Percentiles rank a stretch among this genome's conserved stretches.
These are phyloP conservation scores for Neotoma lepida DNA, from an alignment of 2,113 vertebrate genomes.

Conservation along the genomic window DNA sequence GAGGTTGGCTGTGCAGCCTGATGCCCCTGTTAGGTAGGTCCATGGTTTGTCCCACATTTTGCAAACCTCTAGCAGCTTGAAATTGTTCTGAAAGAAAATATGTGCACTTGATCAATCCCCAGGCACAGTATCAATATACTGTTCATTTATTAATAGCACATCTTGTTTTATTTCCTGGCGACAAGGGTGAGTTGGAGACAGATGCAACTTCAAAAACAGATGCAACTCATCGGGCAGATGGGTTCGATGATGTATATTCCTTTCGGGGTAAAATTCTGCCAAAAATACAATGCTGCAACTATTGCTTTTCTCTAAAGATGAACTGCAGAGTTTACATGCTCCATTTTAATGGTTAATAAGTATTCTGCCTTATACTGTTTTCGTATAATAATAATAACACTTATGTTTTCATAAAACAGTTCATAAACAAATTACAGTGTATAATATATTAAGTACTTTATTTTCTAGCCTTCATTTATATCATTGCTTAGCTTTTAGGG, in stretches of 20 bases:
- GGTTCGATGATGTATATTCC: background rate
- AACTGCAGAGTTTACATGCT: background rate
- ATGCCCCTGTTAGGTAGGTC: conserved; percentile 4
- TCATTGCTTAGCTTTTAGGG: background rate
- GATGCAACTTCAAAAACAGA: conserved; percentile 31
- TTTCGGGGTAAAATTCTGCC: background rate
- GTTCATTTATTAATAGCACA: conserved; percentile 66
- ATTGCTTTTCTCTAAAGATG: background rate
- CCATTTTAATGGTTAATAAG: background rate
- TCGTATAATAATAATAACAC: background rate
- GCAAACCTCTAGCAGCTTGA: conserved; percentile 48
- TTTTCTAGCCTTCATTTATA: background rate
- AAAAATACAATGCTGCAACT: background rate
- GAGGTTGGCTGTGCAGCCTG: background rate
- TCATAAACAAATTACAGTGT: background rate
- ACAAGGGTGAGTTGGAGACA: conserved; percentile 2
- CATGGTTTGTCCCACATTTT: conserved; percentile 13
- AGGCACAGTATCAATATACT: conserved; percentile 53
- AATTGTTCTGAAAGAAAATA: conserved; percentile 56
- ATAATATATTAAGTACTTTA: background rate
- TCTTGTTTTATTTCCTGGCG: background rate
- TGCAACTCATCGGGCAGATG: background rate
- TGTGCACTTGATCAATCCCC: conserved; percentile 67
- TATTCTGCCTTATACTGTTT: background rate
- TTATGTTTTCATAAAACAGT: background rate